Conservation (phyloP, 2,888 invertebrate species). For the Ctenicera cuprea region DNA sequence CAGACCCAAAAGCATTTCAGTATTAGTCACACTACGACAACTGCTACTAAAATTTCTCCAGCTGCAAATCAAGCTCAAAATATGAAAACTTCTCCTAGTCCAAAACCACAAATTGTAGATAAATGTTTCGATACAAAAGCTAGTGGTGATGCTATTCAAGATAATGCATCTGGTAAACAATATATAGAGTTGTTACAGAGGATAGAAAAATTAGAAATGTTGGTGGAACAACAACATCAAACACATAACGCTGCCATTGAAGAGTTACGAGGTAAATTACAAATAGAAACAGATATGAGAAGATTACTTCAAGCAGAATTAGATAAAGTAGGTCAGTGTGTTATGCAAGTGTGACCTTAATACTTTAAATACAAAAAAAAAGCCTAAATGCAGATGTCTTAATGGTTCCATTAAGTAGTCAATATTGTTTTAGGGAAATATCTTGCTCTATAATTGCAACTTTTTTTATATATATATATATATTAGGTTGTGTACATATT, state of each 20-base stretch:
- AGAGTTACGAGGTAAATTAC: slow-evolving; percentile 78
- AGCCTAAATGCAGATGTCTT: slow-evolving; percentile 14
- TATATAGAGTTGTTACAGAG: slow-evolving; percentile 69
- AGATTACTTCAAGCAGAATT: slow-evolving; percentile 79
- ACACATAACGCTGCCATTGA: slow-evolving; percentile 79
- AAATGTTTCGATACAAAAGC: slow-evolving; percentile 40
- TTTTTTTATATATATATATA: too few species aligned
- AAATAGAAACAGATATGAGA: slow-evolving; percentile 79
- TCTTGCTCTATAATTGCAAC: background rate
- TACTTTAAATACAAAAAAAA: slow-evolving; percentile 4
- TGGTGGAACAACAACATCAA: slow-evolving; percentile 77
- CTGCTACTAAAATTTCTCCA: slow-evolving; percentile 36
- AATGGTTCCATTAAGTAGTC: slow-evolving; percentile 6
- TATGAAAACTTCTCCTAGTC: slow-evolving; percentile 41
- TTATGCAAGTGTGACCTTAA: slow-evolving; percentile 77
- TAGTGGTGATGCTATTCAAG: slow-evolving; percentile 27
- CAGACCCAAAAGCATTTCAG: slow-evolving; percentile 25
- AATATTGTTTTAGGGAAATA: slow-evolving; percentile 20
- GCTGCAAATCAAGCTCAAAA: slow-evolving; percentile 31
- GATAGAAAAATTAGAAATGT: slow-evolving; percentile 76
- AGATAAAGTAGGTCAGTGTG: slow-evolving; percentile 82
- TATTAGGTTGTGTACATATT: slow-evolving; percentile 19
- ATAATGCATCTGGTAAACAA: slow-evolving; percentile 62
- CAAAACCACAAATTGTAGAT: slow-evolving; percentile 51
- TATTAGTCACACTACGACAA: slow-evolving; percentile 26